These are phyloP conservation scores for Meriones unguiculatus DNA, from an alignment of 2,113 vertebrate genomes.

Conservation along the genomic window DNA sequence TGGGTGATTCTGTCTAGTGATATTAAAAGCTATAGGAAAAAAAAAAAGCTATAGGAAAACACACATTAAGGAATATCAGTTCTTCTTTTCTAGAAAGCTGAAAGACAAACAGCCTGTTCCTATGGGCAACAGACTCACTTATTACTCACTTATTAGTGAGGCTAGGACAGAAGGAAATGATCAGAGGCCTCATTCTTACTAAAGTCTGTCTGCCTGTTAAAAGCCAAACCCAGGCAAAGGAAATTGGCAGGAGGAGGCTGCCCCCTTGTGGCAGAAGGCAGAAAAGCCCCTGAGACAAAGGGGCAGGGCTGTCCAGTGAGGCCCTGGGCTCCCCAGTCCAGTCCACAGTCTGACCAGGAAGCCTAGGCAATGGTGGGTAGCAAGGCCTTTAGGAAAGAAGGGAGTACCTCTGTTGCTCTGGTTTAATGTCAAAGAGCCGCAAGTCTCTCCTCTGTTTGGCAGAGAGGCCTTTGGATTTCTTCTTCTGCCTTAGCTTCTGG, in stretches of 20 bases:
- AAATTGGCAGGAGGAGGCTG: constrained; percentile 48
- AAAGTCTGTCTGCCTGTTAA: background rate
- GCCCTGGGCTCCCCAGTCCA: background rate
- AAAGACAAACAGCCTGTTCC: constrained; percentile 37
- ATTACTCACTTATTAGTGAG: background rate
- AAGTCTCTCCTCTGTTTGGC: constrained; percentile 89
- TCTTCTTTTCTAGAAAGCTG: constrained; percentile 53
- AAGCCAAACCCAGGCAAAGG: background rate
- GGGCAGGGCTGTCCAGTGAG: fast-evolving
- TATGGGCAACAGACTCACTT: constrained; percentile 35
- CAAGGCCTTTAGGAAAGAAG: background rate
- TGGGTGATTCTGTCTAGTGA: constrained; percentile 30
- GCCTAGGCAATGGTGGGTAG: fast-evolving
- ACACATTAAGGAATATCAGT: constrained; percentile 19
- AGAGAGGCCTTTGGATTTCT: constrained; percentile 88
- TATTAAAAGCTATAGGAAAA: constrained; percentile 44
- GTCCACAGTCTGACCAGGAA: too few species aligned
- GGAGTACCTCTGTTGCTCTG: constrained; percentile 91
- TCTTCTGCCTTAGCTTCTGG: constrained; percentile 83
- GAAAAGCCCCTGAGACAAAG: background rate
- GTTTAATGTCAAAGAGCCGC: constrained; percentile 91
- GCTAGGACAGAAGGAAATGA: background rate
- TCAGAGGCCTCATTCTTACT: background rate
- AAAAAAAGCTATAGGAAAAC: constrained; percentile 34
- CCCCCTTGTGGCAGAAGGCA: constrained; percentile 59